Evolutionary conservation across 2,113 vertebrate species (phyloP), one percentile per base, ranked within the genome.

Genomic region (Notechis scutatus): DNA sequence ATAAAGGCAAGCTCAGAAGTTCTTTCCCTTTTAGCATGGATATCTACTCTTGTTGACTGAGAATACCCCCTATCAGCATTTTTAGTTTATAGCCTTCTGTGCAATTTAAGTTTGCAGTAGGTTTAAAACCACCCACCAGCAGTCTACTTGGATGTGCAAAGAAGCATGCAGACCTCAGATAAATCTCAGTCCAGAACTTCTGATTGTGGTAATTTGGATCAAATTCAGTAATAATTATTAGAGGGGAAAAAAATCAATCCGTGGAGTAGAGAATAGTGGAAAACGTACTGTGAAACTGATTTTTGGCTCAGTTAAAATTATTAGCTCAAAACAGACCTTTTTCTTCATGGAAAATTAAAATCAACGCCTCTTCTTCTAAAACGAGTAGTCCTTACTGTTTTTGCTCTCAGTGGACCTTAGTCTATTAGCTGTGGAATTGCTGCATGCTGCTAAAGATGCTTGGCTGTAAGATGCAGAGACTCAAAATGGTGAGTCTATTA

Each of bases 11-110:
- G 15, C 29, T 95, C 93, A 94, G 89, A 96, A 96, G 54, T 26
- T 93, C 94, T 94, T 97, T 95, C 89, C 93, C 96, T 93, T 96
- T 87, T 95, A 91, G 93, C 42, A 85, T 92, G 95, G 90, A 94
- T 96, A 94, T 95, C 93, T 88, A 54, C 93, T 96, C 96, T 96
- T 96, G 88, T 94, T 95, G 93, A 94, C 94, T 94, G 92, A 96
- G 92, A 90, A 85, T 95, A 91, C 97, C 97, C 96, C 93, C 94
- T 96, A 95, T 96, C 92, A 97, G 95, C 94, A 96, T 94, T 96
- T 85, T 97, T 93, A 94, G 94, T 94, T 61, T 96, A 96, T 97
- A 96, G 94, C 94, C 96, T 95, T 96, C 90, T 91, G 91, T 26
- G 64, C 64, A 90, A 90, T 90, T 74, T 45, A 69, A 59, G 54